Base-by-base conservation (phyloP, 2,113 vertebrate genomes). In the Gallinago paraguaiae region DNA sequence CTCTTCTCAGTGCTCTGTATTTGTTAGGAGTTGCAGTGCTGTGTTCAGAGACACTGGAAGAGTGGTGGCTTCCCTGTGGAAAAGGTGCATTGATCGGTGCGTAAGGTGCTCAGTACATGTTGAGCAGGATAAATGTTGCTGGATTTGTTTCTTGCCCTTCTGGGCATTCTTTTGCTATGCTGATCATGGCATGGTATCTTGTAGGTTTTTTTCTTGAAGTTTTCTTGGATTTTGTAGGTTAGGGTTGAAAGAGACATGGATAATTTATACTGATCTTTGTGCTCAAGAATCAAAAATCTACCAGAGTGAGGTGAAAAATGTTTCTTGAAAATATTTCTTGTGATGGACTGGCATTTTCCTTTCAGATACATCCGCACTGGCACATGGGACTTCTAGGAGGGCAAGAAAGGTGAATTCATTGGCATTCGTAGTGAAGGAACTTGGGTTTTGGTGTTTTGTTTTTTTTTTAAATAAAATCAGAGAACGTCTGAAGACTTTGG, bases 41-140 rank as follows among this genome's bases (percentile, higher is more conserved):
- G 9, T 48, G 17, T 33, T 86, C 28, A 43, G 70, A 63, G 43
- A 27, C 3, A 0, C 7, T 39, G n/a, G 48, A 51, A 54, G 28
- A 71, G 22, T 3, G 5, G 24, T 46, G 50, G 30, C 12, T 85
- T 81, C 48, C 43, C 54, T 30, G 7, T 48, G 76, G 65, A 50
- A 61, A 53, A 35, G 57, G 33, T 4, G 1, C 51, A 39, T 0
- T 0, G 30, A 54, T 72, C 1, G 0, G 1, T 46, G 23, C 6
- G 2, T 18, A 15, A 60, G 45, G 39, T 53, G 57, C 54, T 90
- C 6, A 2, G n/a, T 45, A 11, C 51, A 39, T 25, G 46, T n/a
- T 59, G 39, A 65, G 45, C 9, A 23, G 25, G 10, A 6, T 69
- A 10, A n/a, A 7, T 1, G 1, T 50, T 67, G 37, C 43, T 70